Base-by-base conservation (phyloP, 2,888 invertebrate genomes). In the Liopterus haemorrhoidalis region DNA sequence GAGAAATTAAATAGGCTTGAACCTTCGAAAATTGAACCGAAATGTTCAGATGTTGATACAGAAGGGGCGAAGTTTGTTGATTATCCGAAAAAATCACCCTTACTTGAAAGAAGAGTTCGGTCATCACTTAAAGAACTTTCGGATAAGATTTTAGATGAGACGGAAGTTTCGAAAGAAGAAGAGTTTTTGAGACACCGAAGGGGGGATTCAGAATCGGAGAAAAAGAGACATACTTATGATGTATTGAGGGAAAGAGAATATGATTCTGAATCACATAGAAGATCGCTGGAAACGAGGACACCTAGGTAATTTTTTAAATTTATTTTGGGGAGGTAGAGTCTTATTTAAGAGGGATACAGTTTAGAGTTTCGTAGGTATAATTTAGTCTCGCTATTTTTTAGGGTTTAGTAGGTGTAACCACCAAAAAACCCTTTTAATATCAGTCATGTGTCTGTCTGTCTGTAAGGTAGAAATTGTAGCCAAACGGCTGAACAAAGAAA, bases 221-320 rank as follows among this genome's bases (percentile, higher is more conserved):
- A 38, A 25, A 21, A 41, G 33, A 42, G 18, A 36, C 37, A 49
- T 24, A 47, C 46, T 32, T 49, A 44, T 41, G 49, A 47, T 20
- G 33, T 38, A 20, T n/a, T 21, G 19, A 27, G 33, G 6, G 38
- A 36, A 15, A 11, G 63, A 61, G 46, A 56, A 57, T 35, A 54
- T 21, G 64, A 64, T n/a, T 25, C 38, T 25, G 55, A 55, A 31
- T 49, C 59, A 33, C 53, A 62, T 45, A 59, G 60, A 39, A 59
- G 66, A 49, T 67, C 67, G 55, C 58, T 68, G 52, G 67, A 67
- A 31, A 59, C 55, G 43, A 60, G 59, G 49, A 64, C 64, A 54
- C 61, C 65, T 16, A 63, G 64, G 67, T 69, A 56, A 57, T 58
- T 56, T 3, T 6, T 31, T 31, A 5, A 4, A 6, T 28, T 28